Evolutionary conservation across 2,113 vertebrate genomes (phyloP), one percentile per base, ranked within the genome.

Genomic region (Lophotis ruficrista): DNA sequence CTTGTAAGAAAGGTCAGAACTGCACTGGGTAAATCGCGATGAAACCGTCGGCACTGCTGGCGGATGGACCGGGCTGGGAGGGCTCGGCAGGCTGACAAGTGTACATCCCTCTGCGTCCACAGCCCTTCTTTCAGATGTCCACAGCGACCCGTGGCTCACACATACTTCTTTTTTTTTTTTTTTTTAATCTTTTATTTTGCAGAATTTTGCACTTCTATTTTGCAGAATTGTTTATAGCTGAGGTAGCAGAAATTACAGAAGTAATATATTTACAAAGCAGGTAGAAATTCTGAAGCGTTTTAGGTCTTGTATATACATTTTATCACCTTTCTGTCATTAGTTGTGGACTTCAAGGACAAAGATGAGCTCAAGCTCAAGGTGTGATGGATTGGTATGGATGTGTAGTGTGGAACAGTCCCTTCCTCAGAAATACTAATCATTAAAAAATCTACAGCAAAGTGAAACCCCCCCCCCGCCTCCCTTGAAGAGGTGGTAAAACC

Each of bases 1-100:
- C 75, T 91, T 1, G 2, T 77, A 84, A 94, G 97, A 97, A 97
- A 97, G 92, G 97, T 95, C 94, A 94, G 50, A 80, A 96, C 89
- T 97, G 91, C 82, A 87, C 78, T 84, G 95, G 93, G 91, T 97
- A 94, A 91, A 91, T 87, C 57, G 12, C 12, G 56, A 23, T 66
- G 94, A 53, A 87, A 58, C 76, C 89, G 89, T 93, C 86, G 81
- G 61, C 90, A 97, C 91, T 81, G 19, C 43, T 82, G 35, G 79
- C 57, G 57, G 73, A 71, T 7, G 47, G 83, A 50, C 24, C 79
- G 25, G 69, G 57, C 81, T 72, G 92, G 71, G 87, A 65, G 53
- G 87, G 81, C 68, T 77, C 21, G 22, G 79, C 70, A 12, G 62
- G 22, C 79, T 68, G 88, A 58, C 92, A 83, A 35, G 11, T 17